Percentiles rank a stretch among this genome's conserved stretches.
These are phyloP conservation scores for Gallinago media DNA, from an alignment of 2,113 vertebrate genomes.

Conservation along the genomic window DNA sequence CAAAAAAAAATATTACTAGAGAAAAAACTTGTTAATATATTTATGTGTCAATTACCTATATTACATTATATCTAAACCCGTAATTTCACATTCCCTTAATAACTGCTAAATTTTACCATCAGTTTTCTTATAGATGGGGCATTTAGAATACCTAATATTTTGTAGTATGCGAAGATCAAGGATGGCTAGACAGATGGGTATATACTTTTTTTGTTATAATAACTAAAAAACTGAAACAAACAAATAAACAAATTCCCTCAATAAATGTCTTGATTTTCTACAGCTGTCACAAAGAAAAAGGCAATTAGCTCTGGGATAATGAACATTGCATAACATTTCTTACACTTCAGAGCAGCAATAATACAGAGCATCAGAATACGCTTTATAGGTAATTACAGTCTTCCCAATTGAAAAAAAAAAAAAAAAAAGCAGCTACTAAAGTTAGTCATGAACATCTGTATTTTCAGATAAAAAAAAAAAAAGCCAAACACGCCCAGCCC, in stretches of 20 bases:
- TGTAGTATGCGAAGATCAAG: neutral
- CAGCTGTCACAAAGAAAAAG: neutral
- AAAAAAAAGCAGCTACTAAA: neutral
- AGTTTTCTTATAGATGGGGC: fast-evolving
- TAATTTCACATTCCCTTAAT: neutral
- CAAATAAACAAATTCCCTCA: neutral
- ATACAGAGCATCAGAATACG: neutral
- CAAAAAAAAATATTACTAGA: neutral
- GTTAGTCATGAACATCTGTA: neutral
- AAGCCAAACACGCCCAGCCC: neutral
- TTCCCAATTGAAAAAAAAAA: neutral
- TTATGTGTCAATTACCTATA: neutral
- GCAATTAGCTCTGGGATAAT: neutral
- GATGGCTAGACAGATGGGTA: neutral
- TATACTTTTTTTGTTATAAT: neutral
- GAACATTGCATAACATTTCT: neutral
- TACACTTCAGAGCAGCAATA: neutral
- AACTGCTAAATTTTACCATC: neutral
- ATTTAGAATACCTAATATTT: neutral
- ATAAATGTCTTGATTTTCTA: neutral
- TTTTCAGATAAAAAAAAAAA: neutral
- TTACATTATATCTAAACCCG: neutral
- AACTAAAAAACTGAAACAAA: neutral
- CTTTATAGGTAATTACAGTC: neutral
- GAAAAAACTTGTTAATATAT: neutral